These are phyloP conservation scores for Diarsia brunnea DNA, from an alignment of 2,888 invertebrate species.

Conservation along the genomic window DNA sequence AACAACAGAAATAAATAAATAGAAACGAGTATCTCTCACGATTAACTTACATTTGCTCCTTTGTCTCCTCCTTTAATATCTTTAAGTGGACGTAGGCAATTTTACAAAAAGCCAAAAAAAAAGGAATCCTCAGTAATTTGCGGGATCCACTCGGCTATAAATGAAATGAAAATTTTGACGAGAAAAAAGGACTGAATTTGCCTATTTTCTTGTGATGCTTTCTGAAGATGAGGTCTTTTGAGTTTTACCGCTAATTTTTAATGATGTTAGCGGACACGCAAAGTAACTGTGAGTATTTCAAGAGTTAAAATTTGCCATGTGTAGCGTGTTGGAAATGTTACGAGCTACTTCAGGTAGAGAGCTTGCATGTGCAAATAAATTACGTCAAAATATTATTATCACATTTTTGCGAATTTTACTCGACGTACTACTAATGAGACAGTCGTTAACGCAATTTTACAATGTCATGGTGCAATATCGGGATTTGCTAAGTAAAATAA, in stretches of 20 bases:
- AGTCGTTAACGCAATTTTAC: neutral
- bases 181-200: slow-evolving; percentile 76
- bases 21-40: slow-evolving; percentile 67
- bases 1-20: slow-evolving; percentile 71
- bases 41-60: slow-evolving; percentile 80
- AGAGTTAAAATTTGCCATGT: slow-evolving; percentile 24
- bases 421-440: slow-evolving; percentile 26
- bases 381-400: neutral
- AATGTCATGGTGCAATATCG: neutral
- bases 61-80: slow-evolving; percentile 87
- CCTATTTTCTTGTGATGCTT: slow-evolving; percentile 62
- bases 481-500: neutral
- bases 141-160: slow-evolving; percentile 84
- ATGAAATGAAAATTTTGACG: slow-evolving; percentile 87
- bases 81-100: slow-evolving; percentile 88
- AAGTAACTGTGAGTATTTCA: slow-evolving; percentile 54
- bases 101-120: slow-evolving; percentile 86
- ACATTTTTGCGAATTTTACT: slow-evolving; percentile 24
- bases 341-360: slow-evolving; percentile 22
- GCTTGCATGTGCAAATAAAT: slow-evolving; percentile 27
- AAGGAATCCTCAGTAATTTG: slow-evolving; percentile 84
- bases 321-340: slow-evolving; percentile 37
- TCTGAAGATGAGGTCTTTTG: slow-evolving; percentile 70
- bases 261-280: slow-evolving; percentile 48
- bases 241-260: slow-evolving; percentile 71